Evolutionary conservation across 1,140 invertebrate species (phyloP).

Genomic region (Heliothis subflexa): DNA sequence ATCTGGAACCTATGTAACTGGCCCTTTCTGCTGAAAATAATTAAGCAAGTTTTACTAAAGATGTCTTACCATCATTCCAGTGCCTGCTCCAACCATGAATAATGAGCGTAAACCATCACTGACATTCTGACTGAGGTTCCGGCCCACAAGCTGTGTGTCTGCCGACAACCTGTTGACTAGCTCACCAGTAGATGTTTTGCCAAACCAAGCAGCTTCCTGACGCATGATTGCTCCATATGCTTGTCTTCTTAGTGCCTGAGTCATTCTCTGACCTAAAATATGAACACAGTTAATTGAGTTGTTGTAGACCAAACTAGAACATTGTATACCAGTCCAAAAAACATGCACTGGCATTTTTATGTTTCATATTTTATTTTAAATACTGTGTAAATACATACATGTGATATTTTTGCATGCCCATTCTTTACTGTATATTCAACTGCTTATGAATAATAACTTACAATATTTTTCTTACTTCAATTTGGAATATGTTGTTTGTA

Average conservation of each 20-base stretch:
- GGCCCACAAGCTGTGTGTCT: conserved; percentile 96
- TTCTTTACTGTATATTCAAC: too few relatives aligned
- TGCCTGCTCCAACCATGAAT: conserved; percentile 94
- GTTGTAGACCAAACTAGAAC: not conserved
- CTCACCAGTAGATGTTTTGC: conserved; percentile 97
- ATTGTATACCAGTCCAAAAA: not conserved
- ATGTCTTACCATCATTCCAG: conserved; percentile 95
- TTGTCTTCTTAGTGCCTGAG: conserved; percentile 92
- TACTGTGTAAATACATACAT: too few relatives aligned
- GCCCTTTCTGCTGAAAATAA: not conserved
- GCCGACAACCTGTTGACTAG: conserved; percentile 96
- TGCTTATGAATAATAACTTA: too few relatives aligned
- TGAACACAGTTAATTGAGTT: not conserved
- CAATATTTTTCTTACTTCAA: too few relatives aligned
- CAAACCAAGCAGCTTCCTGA: conserved; percentile 98
- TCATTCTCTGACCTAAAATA: conserved; percentile 92
- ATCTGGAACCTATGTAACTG: too few relatives aligned
- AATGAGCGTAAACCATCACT: conserved; percentile 96
- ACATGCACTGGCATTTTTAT: too few relatives aligned
- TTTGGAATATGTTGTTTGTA: too few relatives aligned
- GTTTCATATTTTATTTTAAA: too few relatives aligned
- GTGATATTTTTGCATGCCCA: too few relatives aligned
- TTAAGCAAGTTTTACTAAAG: conserved; percentile 35
- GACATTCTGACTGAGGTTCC: conserved; percentile 96
- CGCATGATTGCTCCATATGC: conserved; percentile 94